Percentiles rank a stretch among this genome's conserved stretches.
These are phyloP conservation scores for Cynocephalus volans DNA, from an alignment of 2,113 vertebrate genomes.

Conservation along the genomic window DNA sequence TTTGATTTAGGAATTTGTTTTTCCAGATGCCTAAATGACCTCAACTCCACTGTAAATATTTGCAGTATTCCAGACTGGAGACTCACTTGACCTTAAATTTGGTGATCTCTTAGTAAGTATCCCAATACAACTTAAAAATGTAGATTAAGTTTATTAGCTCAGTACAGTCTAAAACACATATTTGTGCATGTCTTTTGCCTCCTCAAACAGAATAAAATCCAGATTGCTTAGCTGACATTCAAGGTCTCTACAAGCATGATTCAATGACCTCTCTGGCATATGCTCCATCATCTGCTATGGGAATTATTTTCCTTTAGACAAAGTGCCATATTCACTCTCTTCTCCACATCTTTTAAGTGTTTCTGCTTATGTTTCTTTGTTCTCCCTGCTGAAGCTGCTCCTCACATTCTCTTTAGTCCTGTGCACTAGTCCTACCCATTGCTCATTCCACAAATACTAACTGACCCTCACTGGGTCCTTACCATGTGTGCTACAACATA, in stretches of 20 bases:
- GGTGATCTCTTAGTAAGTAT: neutral
- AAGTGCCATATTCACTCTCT: neutral
- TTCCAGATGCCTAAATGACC: neutral
- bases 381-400: neutral
- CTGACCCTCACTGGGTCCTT: neutral
- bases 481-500: neutral
- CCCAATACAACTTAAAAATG: neutral
- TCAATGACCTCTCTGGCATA: neutral
- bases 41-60: neutral
- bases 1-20: conserved; percentile 49
- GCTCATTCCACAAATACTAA: neutral
- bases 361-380: neutral
- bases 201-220: neutral
- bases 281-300: neutral
- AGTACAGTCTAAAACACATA: neutral
- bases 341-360: neutral
- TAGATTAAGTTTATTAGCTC: neutral
- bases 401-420: neutral
- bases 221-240: neutral
- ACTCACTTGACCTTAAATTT: neutral
- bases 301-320: neutral
- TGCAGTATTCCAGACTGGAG: conserved; percentile 15
- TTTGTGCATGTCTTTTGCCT: neutral
- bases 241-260: neutral
- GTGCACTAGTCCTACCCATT: neutral